These are phyloP conservation scores for Hemaris fuciformis DNA, from an alignment of 2,888 invertebrate species.

Conservation along the genomic window DNA sequence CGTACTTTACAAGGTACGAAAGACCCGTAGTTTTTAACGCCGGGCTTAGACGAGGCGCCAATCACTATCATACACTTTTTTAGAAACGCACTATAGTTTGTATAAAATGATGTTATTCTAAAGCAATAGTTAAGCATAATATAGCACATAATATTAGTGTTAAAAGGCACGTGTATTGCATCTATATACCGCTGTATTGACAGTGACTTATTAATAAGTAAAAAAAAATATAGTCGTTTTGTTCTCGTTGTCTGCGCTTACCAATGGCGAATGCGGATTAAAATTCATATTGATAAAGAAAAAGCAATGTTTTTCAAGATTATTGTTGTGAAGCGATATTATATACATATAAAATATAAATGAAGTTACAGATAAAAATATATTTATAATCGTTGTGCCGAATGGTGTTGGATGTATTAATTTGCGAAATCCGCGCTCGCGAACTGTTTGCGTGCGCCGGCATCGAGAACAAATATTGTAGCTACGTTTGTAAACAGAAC, in stretches of 20 bases:
- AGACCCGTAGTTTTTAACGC: no score
- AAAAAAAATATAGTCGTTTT: neutral
- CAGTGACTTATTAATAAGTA: neutral
- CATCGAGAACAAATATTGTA: neutral
- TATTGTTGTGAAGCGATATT: neutral
- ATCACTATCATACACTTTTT: no score
- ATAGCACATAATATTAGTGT: neutral
- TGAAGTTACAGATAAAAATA: neutral
- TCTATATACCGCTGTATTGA: neutral
- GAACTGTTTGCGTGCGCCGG: neutral
- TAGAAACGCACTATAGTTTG: neutral
- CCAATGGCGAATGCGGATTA: neutral
- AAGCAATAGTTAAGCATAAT: neutral
- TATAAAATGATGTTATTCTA: neutral
- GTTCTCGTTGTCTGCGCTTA: neutral
- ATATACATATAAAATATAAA: neutral
- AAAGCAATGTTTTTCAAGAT: neutral
- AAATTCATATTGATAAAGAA: neutral
- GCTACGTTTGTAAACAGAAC: neutral
- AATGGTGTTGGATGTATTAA: neutral
- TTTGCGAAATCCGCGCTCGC: neutral
- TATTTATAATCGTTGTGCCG: neutral
- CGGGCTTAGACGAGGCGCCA: no score
- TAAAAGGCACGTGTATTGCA: neutral
- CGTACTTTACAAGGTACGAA: neutral